Percentiles rank a stretch among this genome's conserved stretches.
phyloP scores from a whole-genome alignment of 2,888 invertebrate genomes.

The Maniola hyperantus region DNA sequence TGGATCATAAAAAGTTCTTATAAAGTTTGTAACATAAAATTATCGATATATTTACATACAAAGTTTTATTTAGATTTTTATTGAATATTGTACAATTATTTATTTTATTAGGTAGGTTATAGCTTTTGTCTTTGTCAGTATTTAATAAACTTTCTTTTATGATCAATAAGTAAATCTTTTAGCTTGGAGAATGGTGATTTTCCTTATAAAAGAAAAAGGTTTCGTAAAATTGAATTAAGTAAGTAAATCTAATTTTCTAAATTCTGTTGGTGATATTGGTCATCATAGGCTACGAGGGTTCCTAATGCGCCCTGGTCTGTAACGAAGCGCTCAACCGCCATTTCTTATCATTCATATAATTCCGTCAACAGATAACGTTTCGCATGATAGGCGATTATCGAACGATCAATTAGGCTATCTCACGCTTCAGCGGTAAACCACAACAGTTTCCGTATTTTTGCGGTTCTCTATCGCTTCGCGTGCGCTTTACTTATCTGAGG shows the following conservation, averaged over 20 bases:
- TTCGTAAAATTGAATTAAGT: too few relatives aligned
- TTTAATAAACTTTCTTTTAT: too few relatives aligned
- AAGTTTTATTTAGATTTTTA: neutral
- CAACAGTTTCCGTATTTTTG: conserved; percentile 67
- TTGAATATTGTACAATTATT: too few relatives aligned
- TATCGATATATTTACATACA: neutral
- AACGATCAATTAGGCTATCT: conserved; percentile 65
- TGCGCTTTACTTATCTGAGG: conserved; percentile 43
- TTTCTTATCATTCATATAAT: conserved; percentile 17
- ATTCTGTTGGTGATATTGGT: too few relatives aligned
- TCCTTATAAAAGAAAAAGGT: too few relatives aligned
- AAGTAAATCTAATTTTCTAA: too few relatives aligned
- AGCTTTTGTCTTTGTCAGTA: neutral
- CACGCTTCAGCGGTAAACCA: conserved; percentile 55
- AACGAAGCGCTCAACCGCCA: neutral
- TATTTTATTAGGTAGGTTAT: too few relatives aligned
- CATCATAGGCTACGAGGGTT: too few relatives aligned
- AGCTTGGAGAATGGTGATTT: too few relatives aligned
- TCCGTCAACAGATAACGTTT: conserved; percentile 17
- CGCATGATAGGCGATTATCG: conserved; percentile 49
- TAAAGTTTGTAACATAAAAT: neutral
- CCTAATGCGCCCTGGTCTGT: neutral
- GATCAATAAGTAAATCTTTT: too few relatives aligned
- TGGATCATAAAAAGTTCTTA: neutral
- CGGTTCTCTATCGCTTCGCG: conserved; percentile 63